Base-by-base conservation (phyloP, 1,140 invertebrate genomes). In the Papilio machaon region DNA sequence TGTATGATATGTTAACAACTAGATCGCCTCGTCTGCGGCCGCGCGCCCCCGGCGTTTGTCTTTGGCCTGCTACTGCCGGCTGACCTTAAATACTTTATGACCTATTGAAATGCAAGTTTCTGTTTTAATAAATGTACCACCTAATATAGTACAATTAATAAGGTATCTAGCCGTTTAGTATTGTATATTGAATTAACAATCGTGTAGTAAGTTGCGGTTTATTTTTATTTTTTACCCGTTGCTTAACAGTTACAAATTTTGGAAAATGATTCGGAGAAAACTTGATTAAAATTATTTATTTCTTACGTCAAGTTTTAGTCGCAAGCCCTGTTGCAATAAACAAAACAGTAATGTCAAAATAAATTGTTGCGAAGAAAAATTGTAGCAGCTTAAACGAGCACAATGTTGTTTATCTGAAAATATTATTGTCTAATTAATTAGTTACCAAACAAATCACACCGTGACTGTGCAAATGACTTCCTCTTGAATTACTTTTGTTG, bases 401-500 rank as follows among this genome's bases (percentile, higher is more conserved):
- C 23, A 30, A 64, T 30, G 19, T 13, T 64, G 60, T 23, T 19
- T 11, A 11, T 13, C 11, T 9, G 23, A 35, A 67, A 15, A 15
- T 1, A 67, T 67, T 35, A 30, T 17, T 60, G 3, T 10, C 49
- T 17, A 64, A 64, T 64, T 64, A 23, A 64, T 64, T 64, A 13
- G 23, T 64, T 9, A 10, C 64, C 30, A 70, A 70, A 70, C 64
- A 60, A 60, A 58, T 58, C 2, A 10, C 60, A 13, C 60, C 30
- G 60, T 70, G 64, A 38, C 64, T 70, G 13, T 35, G 64, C 30
- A 67, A 67, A 35, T 70, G 13, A 70, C 13, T 70, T 70, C 64
- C 64, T 70, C 23, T 70, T 70, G 5, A 35, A 70, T 15, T 64
- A 9, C 60, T 30, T 35, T 70, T 70, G 64, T 70, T 35, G 30